Evolutionary conservation across 1,140 invertebrate species (phyloP), one percentile per base, ranked within the genome.

Genomic region (Pseudomyrmex dendroicus): DNA sequence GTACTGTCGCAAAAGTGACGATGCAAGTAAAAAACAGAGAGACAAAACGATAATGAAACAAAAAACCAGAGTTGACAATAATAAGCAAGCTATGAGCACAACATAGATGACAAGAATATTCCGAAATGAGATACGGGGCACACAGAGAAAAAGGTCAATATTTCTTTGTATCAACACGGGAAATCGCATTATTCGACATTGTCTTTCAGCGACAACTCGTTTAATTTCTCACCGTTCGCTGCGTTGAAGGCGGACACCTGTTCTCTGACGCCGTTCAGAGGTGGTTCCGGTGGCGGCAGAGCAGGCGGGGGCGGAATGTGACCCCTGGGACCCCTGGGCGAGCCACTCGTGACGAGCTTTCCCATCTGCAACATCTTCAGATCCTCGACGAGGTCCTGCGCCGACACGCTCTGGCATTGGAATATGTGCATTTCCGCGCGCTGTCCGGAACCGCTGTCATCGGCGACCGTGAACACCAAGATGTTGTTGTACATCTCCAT

Each of bases 401-500:
- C 97, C 84, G 97, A 97, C 72, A 97, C 96, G 88, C 96, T 97
- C 93, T 97, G 96, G 92, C 97, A 97, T 95, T 99, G 99, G 95
- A 99, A 99, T 92, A 99, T 99, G 95, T 99, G 99, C 97, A 99
- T 99, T 95, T 99, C 99, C 1, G 98, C 96, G 35, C 96, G 95
- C 67, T 96, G 96, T 52, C 96, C 96, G 22, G 92, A 92, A 73
- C 91, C 91, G 72, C 91, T 91, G 86, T 96, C 96, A 70, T 96
- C 95, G 1, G 96, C 96, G 48, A 99, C 98, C 78, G 99, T 98
- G 94, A 99, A 99, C 22, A 99, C 97, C 86, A 99, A 95, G 90
- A 99, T 98, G 93, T 99, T 99, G 94, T 99, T 99, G 95, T 99
- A 99, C 91, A 99, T 96, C 94, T 99, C 99, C 94, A 98, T 98